Evolutionary conservation across 2,888 invertebrate genomes (phyloP), one percentile per base, ranked within the genome.

Genomic region (Drosophila gaucha): DNA sequence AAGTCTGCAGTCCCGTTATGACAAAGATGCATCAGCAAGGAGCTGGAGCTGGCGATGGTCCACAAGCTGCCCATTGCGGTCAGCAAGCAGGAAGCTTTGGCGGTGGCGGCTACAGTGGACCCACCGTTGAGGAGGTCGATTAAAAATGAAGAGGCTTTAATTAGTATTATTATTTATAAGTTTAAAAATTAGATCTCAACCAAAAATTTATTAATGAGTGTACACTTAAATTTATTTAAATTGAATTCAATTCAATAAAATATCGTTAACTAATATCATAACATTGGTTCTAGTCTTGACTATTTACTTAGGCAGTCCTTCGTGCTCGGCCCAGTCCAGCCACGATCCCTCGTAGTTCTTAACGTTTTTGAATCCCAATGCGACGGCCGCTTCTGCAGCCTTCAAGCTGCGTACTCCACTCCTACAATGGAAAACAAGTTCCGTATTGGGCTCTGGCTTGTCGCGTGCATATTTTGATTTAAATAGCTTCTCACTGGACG

Each of bases 401-500:
- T 91, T 93, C 8, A 92, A 93, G 71, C 95, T 94, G 83, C 96
- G 93, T 80, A 92, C 94, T 9, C 96, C 96, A 65, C 94, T 93
- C 91, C 93, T 94, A 80, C 96, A 96, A 59, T 94, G 94, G 73
- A 96, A 93, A 72, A 96, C 94, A 3, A 96, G 92, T 86, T 94
- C 93, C 3, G 93, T 93, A 38, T 94, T 90, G 54, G 91, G 89
- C 1, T 89, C 67, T 0, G 96, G 96, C 80, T 95, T 95, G 0
- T 92, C 84, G 55, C 92, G 93, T 0, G 93, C 92, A 86, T 93
- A 96, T 60, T 91, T 92, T 33, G 92, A 78, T 75, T 93, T 80
- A 86, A 96, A 96, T 28, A 93, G 92, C 33, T 93, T 91, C 0
- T 76, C 59, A 31, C 68, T 70, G 1, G 46, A 18, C 2, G 82